phyloP scores from a whole-genome alignment of 2,113 vertebrate genomes.

The Anolis sagrei region DNA sequence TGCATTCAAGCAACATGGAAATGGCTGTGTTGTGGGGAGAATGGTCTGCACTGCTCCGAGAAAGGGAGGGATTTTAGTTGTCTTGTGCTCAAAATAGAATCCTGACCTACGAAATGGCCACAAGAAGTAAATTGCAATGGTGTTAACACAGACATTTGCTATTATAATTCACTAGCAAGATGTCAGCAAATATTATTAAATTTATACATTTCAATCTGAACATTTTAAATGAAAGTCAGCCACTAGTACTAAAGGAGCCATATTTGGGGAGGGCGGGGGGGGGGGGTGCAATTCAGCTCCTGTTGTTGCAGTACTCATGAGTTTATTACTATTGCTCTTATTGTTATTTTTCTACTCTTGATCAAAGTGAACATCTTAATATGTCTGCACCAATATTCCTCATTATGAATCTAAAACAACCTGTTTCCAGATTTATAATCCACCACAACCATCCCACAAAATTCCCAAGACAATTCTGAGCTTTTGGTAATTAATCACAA shows the following conservation, averaged over 20 bases:
- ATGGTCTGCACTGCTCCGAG: no score
- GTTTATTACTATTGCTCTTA: neutral
- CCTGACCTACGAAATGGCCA: no score
- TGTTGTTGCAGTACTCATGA: neutral
- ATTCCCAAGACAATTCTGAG: neutral
- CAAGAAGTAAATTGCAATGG: no score
- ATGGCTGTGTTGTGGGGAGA: no score
- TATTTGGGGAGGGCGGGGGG: neutral
- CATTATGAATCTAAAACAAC: neutral
- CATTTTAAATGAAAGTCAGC: conserved; percentile 4
- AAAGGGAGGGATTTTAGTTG: no score
- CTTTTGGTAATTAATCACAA: neutral
- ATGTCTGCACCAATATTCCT: neutral
- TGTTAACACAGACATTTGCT: no score
- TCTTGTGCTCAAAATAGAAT: no score
- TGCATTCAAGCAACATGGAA: no score
- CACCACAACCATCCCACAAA: neutral
- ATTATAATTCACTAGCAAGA: no score
- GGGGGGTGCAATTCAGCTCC: neutral
- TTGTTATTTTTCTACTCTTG: neutral
- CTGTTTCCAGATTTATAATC: neutral
- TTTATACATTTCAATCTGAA: fast-evolving
- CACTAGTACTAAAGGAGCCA: conserved; percentile 10
- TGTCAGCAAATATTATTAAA: neutral
- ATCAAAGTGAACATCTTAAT: neutral